Conservation (phyloP, 2,113 vertebrate genomes). For the Eulemur rufifrons region DNA sequence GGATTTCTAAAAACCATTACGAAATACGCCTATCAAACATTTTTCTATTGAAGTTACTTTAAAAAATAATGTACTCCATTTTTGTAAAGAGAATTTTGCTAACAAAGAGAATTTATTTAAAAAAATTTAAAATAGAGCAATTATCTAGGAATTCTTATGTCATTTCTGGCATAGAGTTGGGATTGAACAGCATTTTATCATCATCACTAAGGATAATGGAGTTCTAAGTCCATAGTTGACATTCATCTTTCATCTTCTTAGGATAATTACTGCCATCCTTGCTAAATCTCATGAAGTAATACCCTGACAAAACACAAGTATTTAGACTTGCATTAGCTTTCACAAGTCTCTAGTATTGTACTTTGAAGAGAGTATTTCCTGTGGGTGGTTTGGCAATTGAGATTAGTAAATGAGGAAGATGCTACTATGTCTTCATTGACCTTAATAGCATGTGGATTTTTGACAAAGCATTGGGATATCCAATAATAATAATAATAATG, state of each 20-base stretch:
- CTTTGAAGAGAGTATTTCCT: neutral
- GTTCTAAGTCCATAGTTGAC: neutral
- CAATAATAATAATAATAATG: neutral
- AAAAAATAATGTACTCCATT: neutral
- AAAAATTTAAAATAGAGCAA: neutral
- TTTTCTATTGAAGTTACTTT: slow-evolving; percentile 24
- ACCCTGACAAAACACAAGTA: neutral
- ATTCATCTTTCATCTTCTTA: neutral
- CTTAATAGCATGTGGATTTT: neutral
- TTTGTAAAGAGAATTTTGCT: slow-evolving; percentile 30
- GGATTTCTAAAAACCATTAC: neutral
- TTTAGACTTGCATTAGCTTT: slow-evolving; percentile 2
- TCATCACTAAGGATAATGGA: neutral
- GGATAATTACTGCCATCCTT: neutral
- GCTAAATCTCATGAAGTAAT: slow-evolving; percentile 3
- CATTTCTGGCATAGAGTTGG: neutral
- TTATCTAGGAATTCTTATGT: slow-evolving; percentile 16
- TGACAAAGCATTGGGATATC: neutral
- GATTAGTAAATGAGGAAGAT: neutral
- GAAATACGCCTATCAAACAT: neutral
- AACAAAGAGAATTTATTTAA: neutral
- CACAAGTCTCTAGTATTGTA: neutral
- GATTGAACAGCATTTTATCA: neutral
- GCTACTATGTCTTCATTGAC: neutral
- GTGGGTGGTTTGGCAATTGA: neutral